These are phyloP conservation scores for Tribolium castaneum DNA, from an alignment of 1,140 invertebrate species.

Conservation along the genomic window DNA sequence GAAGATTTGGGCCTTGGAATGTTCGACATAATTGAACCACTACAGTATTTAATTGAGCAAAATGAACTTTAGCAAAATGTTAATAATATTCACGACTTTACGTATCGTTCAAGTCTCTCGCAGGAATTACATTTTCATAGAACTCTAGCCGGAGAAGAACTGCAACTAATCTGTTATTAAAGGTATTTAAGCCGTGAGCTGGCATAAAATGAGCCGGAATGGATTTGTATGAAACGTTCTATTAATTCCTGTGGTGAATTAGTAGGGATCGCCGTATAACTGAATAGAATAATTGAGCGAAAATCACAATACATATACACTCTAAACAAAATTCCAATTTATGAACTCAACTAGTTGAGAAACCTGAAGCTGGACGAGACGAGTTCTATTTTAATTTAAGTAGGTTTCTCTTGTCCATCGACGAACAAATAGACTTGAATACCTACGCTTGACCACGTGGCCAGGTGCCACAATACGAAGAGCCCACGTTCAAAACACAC, in stretches of 20 bases:
- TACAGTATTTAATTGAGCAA: background rate
- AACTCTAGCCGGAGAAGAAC: background rate
- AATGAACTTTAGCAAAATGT: background rate
- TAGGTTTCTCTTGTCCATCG: constrained; percentile 12
- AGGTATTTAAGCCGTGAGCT: background rate
- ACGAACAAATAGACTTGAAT: background rate
- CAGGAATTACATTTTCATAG: background rate
- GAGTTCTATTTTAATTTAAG: constrained; percentile 12
- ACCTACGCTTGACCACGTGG: background rate
- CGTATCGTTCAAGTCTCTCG: background rate
- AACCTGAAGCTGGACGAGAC: background rate
- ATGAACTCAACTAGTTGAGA: too few relatives aligned
- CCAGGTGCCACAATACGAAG: background rate
- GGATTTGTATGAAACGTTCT: constrained; percentile 9
- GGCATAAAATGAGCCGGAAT: background rate
- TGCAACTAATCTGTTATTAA: constrained; percentile 4
- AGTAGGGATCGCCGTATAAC: background rate
- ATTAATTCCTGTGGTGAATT: constrained; percentile 3
- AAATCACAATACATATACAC: background rate
- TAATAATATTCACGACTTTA: background rate
- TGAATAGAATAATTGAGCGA: background rate
- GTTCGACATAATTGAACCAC: background rate
- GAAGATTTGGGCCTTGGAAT: background rate
- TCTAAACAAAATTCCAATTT: too few relatives aligned
- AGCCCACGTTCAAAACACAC: background rate